These are phyloP conservation scores for Sericinus montela DNA, from an alignment of 2,888 invertebrate species.

Conservation along the genomic window DNA sequence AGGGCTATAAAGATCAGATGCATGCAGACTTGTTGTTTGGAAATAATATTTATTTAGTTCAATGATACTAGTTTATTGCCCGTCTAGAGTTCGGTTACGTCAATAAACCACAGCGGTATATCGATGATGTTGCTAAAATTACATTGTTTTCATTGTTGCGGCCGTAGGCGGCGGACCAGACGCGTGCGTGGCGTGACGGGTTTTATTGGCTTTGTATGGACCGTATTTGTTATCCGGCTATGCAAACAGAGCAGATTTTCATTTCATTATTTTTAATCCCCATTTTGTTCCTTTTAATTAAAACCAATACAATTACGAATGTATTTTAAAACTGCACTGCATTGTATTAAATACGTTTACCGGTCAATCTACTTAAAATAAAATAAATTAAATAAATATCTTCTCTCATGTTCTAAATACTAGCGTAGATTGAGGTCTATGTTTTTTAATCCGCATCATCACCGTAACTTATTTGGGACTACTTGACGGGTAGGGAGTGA, in stretches of 20 bases:
- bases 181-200: slow-evolving; percentile 37
- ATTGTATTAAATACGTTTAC: not conserved
- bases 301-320: slow-evolving; percentile 25
- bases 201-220: slow-evolving; percentile 39
- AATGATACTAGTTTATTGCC: slow-evolving; percentile 18
- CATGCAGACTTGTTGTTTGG: slow-evolving; percentile 2
- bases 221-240: slow-evolving; percentile 35
- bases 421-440: no score
- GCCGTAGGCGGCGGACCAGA: slow-evolving; percentile 28
- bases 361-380: not conserved
- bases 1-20: slow-evolving; percentile 10
- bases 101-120: slow-evolving; percentile 15
- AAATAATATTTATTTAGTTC: slow-evolving; percentile 18
- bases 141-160: slow-evolving; percentile 42
- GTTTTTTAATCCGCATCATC: no score
- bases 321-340: not conserved
- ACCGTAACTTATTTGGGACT: no score
- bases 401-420: no score
- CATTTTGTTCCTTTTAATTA: slow-evolving; percentile 25
- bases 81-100: slow-evolving; percentile 16
- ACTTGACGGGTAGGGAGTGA: no score
- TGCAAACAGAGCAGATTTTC: slow-evolving; percentile 47
- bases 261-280: slow-evolving; percentile 41
- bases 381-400: no score
- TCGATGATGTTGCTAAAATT: slow-evolving; percentile 44